Conservation (phyloP, 2,888 invertebrate species). For the Marasmarcha lunaedactyla region DNA sequence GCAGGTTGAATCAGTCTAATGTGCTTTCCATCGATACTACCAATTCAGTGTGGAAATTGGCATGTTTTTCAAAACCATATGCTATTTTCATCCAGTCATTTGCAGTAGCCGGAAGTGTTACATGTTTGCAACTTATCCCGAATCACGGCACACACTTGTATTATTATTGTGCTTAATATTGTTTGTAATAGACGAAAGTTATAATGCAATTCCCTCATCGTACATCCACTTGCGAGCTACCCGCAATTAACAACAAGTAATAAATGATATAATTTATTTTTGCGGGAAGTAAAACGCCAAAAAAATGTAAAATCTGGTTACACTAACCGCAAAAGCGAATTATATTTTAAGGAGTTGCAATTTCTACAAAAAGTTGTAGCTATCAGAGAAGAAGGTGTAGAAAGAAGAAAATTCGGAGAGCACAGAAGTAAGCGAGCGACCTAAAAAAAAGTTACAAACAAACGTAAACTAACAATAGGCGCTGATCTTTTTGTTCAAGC, state of each 20-base stretch:
- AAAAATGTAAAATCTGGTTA: slow-evolving; percentile 14
- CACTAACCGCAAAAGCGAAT: slow-evolving; percentile 17
- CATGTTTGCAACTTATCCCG: neutral
- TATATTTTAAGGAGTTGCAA: slow-evolving; percentile 17
- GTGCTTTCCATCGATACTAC: slow-evolving; percentile 20
- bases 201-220: slow-evolving; percentile 7
- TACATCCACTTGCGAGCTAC: slow-evolving; percentile 9
- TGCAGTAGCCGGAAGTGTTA: neutral
- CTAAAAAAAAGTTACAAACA: slow-evolving; percentile 10
- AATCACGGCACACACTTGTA: neutral
- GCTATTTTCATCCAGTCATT: neutral
- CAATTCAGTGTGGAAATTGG: slow-evolving; percentile 18
- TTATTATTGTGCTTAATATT: neutral
- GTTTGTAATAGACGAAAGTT: neutral
- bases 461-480: slow-evolving; percentile 13
- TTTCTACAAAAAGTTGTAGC: slow-evolving; percentile 16
- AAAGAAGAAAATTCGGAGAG: too few species aligned
- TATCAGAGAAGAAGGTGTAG: slow-evolving; percentile 6
- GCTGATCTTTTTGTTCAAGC: slow-evolving; percentile 12
- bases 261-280: slow-evolving; percentile 12
- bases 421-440: too few species aligned
- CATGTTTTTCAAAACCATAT: neutral
- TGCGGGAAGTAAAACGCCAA: slow-evolving; percentile 16
- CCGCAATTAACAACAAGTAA: slow-evolving; percentile 4
- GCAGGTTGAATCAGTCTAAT: slow-evolving; percentile 16